Evolutionary conservation across 1,140 invertebrate genomes (phyloP).

Genomic region (Andricus grossulariae): DNA sequence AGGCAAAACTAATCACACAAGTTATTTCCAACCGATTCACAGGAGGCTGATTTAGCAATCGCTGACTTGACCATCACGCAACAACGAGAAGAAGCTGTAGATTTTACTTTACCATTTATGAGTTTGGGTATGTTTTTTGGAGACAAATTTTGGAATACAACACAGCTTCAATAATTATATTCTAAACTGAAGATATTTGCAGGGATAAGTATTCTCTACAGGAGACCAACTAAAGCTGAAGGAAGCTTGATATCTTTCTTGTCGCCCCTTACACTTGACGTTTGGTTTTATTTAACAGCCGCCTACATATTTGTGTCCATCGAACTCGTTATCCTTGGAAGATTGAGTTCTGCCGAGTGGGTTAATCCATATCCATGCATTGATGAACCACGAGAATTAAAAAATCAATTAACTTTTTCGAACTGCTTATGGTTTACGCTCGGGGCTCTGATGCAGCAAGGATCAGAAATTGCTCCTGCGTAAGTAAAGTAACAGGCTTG

Average conservation of each 20-base stretch:
- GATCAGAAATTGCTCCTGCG: conserved; percentile 89
- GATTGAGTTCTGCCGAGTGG: conserved; percentile 89
- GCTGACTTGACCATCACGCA: conserved; percentile 94
- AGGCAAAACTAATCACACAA: no score
- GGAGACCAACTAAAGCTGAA: conserved; percentile 85
- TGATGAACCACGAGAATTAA: conserved; percentile 83
- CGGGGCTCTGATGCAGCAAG: conserved; percentile 89
- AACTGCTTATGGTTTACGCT: conserved; percentile 92
- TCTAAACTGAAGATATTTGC: conserved; percentile 34
- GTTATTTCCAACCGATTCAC: conserved; percentile 55
- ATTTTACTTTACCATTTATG: conserved; percentile 96
- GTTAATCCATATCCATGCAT: conserved; percentile 84
- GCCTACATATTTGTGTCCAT: conserved; percentile 88
- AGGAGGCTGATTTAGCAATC: conserved; percentile 91
- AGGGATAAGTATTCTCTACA: conserved; percentile 90
- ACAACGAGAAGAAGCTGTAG: conserved; percentile 87
- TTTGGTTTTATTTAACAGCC: conserved; percentile 88
- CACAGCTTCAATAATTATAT: not conserved
- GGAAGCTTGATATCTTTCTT: conserved; percentile 92
- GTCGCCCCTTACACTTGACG: conserved; percentile 88
- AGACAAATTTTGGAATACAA: conserved; percentile 1
- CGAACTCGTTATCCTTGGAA: conserved; percentile 87
- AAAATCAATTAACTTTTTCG: conserved; percentile 89
- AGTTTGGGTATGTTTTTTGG: conserved; percentile 80
- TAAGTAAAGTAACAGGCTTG: conserved; percentile 62